A percentile compares a stretch with the other conserved stretches of the same genome.
Evolutionary conservation across 2,888 invertebrate species (phyloP).

Genomic region (Drosophila longiperda): DNA sequence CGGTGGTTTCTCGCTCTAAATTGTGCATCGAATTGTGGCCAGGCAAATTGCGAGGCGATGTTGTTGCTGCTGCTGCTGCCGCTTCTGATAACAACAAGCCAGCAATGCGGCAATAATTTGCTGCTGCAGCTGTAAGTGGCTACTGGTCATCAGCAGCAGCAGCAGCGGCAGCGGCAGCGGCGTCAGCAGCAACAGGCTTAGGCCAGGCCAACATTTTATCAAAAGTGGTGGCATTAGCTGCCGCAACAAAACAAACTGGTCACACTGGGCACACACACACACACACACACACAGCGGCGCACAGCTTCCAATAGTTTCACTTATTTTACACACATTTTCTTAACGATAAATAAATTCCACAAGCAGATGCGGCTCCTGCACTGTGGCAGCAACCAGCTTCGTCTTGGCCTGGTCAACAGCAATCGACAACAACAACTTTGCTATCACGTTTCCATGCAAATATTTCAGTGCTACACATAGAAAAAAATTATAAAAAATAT

Average conservation of each 20-base stretch:
- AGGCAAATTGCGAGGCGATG: conserved; percentile 67
- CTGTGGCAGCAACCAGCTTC: conserved; percentile 25
- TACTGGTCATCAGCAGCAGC: conserved; percentile 81
- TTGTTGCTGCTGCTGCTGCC: conserved; percentile 34
- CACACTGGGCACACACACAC: conserved; percentile 53
- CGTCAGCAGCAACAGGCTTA: conserved; percentile 67
- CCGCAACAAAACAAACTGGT: conserved; percentile 63
- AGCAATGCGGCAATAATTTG: conserved; percentile 73
- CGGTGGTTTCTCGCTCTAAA: conserved; percentile 31
- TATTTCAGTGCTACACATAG: conserved; percentile 33
- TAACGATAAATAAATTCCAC: conserved; percentile 78
- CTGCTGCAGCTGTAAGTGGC: conserved; percentile 69
- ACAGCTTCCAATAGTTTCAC: conserved; percentile 74
- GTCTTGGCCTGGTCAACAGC: conserved; percentile 44
- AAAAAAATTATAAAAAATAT: neutral
- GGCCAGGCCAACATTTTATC: conserved; percentile 77
- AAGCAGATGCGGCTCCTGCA: conserved; percentile 71
- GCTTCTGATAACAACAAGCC: conserved; percentile 69
- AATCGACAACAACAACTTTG: conserved; percentile 54
- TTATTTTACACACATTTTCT: conserved; percentile 78
- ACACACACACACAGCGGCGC: conserved; percentile 36
- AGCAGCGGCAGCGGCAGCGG: conserved; percentile 16
- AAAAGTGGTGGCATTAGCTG: conserved; percentile 78
- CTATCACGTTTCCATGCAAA: conserved; percentile 81
- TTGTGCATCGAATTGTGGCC: conserved; percentile 46